Conservation (phyloP, 35 echinoderm and acorn worm genomes). For the Chiridota heheva region DNA sequence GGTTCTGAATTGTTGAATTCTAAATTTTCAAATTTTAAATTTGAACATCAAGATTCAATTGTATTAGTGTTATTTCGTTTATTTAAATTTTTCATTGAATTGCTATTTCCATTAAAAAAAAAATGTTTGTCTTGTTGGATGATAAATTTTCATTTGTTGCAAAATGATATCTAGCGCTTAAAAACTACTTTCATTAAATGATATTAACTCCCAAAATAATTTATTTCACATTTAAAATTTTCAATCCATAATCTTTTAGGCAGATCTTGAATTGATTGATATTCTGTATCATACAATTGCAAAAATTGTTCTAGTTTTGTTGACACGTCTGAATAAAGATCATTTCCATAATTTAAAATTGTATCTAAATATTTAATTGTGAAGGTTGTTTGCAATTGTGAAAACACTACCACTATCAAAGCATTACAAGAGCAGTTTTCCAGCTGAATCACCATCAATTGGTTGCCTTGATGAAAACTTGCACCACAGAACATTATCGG, state of each 20-base stretch:
- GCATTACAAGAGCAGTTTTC: conserved; percentile 26
- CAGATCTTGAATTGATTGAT: background rate
- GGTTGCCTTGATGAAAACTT: conserved; percentile 15
- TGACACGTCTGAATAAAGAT: background rate
- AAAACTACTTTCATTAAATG: background rate
- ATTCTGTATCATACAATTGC: background rate
- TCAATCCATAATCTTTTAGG: background rate
- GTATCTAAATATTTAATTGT: conserved; percentile 17
- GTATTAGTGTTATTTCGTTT: background rate
- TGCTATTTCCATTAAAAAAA: background rate
- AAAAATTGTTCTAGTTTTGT: background rate
- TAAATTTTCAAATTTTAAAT: background rate
- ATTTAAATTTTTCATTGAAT: background rate
- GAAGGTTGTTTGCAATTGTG: background rate
- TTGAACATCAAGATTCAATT: background rate
- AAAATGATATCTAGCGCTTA: background rate
- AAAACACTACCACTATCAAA: background rate
- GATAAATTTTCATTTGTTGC: background rate
- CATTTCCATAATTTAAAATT: conserved; percentile 1
- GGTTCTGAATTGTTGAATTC: too few relatives aligned
- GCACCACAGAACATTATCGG: background rate
- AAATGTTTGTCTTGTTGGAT: background rate
- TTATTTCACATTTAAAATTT: background rate
- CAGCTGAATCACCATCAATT: conserved; percentile 13
- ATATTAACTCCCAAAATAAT: background rate